Conservation (phyloP, 2,888 invertebrate species). For the Coenonympha glycerion region DNA sequence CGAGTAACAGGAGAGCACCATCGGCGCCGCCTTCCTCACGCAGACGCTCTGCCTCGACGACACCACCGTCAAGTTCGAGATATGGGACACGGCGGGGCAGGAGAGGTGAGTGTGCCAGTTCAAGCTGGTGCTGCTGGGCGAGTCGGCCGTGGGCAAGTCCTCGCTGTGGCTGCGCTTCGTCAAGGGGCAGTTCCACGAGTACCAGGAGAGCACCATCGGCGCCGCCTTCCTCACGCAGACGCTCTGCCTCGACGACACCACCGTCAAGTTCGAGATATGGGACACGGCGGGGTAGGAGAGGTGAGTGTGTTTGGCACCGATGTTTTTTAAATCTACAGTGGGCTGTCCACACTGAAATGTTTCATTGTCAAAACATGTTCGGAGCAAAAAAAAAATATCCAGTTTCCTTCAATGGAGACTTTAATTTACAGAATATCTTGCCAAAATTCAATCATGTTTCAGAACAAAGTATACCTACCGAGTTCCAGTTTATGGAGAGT, state of each 20-base stretch:
- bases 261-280: constrained; percentile 99
- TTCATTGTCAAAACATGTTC: no score
- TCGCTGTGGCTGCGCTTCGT: constrained; percentile 99
- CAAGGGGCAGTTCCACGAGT: constrained; percentile 99
- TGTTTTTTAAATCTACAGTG: no score
- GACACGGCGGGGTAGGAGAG: constrained; percentile 99
- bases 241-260: constrained; percentile 98
- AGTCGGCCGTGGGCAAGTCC: constrained; percentile 99
- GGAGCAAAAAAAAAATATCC: no score
- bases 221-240: constrained; percentile 99
- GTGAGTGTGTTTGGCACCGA: no score
- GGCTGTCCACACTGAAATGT: no score
- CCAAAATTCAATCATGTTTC: no score
- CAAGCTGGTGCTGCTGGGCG: constrained; percentile 92
- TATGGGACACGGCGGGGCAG: constrained; percentile 99
- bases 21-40: constrained; percentile 98
- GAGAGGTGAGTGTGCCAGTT: constrained; percentile 80
- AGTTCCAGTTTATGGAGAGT: no score
- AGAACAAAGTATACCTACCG: no score
- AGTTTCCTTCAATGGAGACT: no score
- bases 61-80: constrained; percentile 99
- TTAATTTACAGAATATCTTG: no score
- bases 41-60: constrained; percentile 99
- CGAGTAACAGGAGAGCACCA: constrained; percentile 99
- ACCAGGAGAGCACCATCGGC: constrained; percentile 99